phyloP scores from a whole-genome alignment of 2,888 invertebrate genomes.

The Drosophila aldrichi region DNA sequence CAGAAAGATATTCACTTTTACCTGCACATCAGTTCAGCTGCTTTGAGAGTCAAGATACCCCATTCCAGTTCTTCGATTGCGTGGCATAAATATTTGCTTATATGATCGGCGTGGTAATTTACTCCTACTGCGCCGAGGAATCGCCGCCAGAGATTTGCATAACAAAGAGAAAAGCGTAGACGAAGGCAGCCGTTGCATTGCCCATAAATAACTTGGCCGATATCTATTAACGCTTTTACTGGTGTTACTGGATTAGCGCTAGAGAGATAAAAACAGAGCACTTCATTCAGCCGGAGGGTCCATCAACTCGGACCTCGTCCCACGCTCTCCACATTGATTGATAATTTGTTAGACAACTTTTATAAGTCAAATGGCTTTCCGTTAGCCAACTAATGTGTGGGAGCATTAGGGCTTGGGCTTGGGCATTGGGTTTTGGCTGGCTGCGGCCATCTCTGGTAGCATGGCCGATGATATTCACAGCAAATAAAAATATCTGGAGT shows the following conservation, averaged over 20 bases:
- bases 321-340: constrained; percentile 40
- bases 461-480: constrained; percentile 67
- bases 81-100: constrained; percentile 70
- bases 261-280: constrained; percentile 20
- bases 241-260: constrained; percentile 74
- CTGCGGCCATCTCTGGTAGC: constrained; percentile 40
- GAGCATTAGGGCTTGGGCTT: not conserved
- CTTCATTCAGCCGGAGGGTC: not conserved
- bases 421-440: not conserved
- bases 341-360: constrained; percentile 36
- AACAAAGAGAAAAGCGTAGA: constrained; percentile 55
- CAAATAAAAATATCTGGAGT: constrained; percentile 80
- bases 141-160: constrained; percentile 59
- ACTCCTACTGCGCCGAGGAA: constrained; percentile 73
- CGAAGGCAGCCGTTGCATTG: constrained; percentile 52
- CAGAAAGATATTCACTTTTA: not conserved
- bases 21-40: not conserved
- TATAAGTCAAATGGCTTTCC: constrained; percentile 22
- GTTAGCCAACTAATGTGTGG: constrained; percentile 20
- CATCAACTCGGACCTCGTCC: constrained; percentile 11
- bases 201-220: constrained; percentile 76
- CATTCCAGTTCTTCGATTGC: not conserved
- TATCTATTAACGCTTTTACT: constrained; percentile 82
- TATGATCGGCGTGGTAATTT: constrained; percentile 80
- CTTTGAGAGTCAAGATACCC: not conserved